Conservation (phyloP, 2,797 vertebrate species). For the Hafferia zeledoni region DNA sequence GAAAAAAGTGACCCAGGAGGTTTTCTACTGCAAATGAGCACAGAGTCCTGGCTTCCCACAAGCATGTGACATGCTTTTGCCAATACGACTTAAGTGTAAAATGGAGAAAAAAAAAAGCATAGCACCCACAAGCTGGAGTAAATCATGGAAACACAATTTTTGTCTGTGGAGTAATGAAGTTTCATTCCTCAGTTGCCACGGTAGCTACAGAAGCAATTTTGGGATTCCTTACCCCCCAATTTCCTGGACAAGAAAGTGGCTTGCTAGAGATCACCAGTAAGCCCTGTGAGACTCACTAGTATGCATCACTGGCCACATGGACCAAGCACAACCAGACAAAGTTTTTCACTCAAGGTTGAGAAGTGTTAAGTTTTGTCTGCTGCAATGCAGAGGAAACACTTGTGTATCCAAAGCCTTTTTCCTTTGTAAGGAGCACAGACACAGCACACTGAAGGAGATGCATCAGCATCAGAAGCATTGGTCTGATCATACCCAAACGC, state of each 20-base stretch:
- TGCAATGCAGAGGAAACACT: not conserved
- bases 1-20: not conserved
- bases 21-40: not conserved
- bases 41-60: not conserved
- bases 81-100: not conserved
- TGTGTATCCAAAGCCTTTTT: not conserved
- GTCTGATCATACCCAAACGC: not conserved
- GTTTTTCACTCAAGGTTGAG: not conserved
- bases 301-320: accelerated
- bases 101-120: not conserved
- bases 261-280: not conserved
- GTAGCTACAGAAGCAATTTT: not conserved
- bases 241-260: not conserved
- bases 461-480: not conserved
- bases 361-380: not conserved
- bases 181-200: not conserved
- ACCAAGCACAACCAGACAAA: accelerated
- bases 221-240: not conserved
- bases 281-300: not conserved
- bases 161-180: not conserved
- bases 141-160: not conserved
- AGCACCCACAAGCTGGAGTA: not conserved
- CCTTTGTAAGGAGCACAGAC: not conserved
- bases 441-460: not conserved
- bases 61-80: not conserved